These are phyloP conservation scores for Drosophila nasuta DNA, from an alignment of 1,140 invertebrate genomes.

Conservation along the genomic window DNA sequence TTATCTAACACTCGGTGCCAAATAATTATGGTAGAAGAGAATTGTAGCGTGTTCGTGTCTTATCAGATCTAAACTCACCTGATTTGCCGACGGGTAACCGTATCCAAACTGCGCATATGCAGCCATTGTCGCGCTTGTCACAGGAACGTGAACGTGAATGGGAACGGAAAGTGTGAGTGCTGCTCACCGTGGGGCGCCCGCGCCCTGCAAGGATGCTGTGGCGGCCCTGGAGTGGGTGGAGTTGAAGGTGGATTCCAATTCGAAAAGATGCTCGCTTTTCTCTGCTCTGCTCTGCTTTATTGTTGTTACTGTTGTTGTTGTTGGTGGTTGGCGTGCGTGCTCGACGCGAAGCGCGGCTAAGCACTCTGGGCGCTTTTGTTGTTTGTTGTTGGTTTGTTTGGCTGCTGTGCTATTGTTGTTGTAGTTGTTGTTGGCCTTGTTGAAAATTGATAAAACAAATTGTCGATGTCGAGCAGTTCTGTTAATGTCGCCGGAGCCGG, in stretches of 20 bases:
- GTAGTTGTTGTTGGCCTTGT: constrained; percentile 64
- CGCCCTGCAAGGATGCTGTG: constrained; percentile 45
- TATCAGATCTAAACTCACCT: constrained; percentile 58
- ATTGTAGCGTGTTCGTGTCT: background rate
- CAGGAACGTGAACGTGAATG: constrained; percentile 17
- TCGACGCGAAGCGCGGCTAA: constrained; percentile 66
- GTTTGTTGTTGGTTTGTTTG: constrained; percentile 58
- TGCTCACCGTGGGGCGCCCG: constrained; percentile 61
- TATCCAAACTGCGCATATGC: constrained; percentile 84
- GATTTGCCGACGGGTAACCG: constrained; percentile 83
- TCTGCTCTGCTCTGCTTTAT: background rate
- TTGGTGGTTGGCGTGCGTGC: constrained; percentile 62
- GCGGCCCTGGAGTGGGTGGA: constrained; percentile 29
- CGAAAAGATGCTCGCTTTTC: constrained; percentile 13
- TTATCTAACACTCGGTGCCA: constrained; percentile 2
- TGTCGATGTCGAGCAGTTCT: constrained; percentile 84
- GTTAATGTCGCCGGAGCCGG: constrained; percentile 84
- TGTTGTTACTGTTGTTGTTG: constrained; percentile 19
- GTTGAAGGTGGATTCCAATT: constrained; percentile 32
- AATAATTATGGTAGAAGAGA: background rate
- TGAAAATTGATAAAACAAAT: constrained; percentile 84
- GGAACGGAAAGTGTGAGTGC: constrained; percentile 42
- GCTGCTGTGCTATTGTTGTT: constrained; percentile 43
- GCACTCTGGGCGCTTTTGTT: constrained; percentile 78
- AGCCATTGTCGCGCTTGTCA: constrained; percentile 70